Evolutionary conservation across 2,888 invertebrate species (phyloP).

Genomic region (Stenurella melanura): DNA sequence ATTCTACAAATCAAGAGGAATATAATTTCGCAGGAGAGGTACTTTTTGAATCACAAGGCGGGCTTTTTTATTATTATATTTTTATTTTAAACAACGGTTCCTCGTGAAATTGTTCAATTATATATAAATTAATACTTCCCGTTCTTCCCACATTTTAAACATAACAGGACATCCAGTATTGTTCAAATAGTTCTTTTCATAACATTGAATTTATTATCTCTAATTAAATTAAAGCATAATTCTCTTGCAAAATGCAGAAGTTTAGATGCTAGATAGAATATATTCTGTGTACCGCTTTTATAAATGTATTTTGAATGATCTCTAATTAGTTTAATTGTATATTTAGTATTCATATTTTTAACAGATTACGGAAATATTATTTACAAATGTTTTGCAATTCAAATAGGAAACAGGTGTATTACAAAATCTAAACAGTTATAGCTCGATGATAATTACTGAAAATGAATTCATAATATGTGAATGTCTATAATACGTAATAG

Average conservation of each 20-base stretch:
- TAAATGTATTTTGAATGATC: neutral
- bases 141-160: slow-evolving; percentile 17
- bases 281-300: neutral
- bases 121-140: slow-evolving; percentile 20
- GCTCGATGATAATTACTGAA: neutral
- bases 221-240: slow-evolving; percentile 3
- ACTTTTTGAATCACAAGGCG: neutral
- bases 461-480: slow-evolving; percentile 1
- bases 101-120: neutral
- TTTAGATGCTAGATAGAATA: neutral
- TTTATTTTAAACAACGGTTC: slow-evolving; percentile 13
- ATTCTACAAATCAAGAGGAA: neutral
- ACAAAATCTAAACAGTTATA: neutral
- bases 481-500: neutral
- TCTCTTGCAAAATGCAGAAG: neutral
- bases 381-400: slow-evolving; percentile 4
- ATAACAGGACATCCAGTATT: slow-evolving; percentile 12
- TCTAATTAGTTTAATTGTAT: neutral
- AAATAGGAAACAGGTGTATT: slow-evolving; percentile 3
- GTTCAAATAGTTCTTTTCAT: neutral
- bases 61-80: neutral
- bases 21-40: neutral
- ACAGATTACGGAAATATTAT: neutral
- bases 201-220: neutral
- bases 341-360: neutral